phyloP scores from a whole-genome alignment of 2,113 vertebrate species.

The Tonatia bakeri region DNA sequence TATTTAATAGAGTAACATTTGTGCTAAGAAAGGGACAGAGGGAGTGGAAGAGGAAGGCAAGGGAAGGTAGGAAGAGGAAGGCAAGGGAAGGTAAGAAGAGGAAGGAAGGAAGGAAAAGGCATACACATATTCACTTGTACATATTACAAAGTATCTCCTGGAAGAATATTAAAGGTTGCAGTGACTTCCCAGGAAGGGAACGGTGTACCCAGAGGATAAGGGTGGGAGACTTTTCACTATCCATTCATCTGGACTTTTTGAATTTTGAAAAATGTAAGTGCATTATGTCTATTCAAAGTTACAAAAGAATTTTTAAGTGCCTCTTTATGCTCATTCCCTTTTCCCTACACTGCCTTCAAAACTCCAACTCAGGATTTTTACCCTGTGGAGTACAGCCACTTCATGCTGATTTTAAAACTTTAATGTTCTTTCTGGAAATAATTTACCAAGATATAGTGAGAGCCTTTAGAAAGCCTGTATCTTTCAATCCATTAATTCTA shows the following conservation, averaged over 20 bases:
- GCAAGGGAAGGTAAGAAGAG: background rate
- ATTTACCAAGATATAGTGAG: background rate
- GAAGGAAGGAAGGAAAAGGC: background rate
- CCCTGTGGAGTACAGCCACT: background rate
- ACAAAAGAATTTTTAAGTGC: background rate
- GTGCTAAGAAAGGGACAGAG: background rate
- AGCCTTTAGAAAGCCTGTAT: background rate
- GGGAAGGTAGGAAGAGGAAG: background rate
- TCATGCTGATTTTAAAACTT: background rate
- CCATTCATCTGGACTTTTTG: background rate
- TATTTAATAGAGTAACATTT: background rate
- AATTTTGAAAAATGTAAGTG: constrained; percentile 1
- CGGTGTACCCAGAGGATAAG: background rate
- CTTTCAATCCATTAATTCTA: background rate
- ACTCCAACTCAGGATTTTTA: background rate
- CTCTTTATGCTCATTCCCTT: background rate
- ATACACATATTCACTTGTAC: background rate
- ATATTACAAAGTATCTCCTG: background rate
- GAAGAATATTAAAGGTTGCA: background rate
- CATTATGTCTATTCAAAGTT: background rate
- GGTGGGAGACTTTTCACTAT: background rate
- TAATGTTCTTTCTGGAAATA: background rate
- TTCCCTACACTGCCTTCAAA: background rate
- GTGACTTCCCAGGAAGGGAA: background rate
- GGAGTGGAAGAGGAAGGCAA: background rate